Conservation (phyloP, 2,113 vertebrate genomes). For the Pseudopipra pipra region DNA sequence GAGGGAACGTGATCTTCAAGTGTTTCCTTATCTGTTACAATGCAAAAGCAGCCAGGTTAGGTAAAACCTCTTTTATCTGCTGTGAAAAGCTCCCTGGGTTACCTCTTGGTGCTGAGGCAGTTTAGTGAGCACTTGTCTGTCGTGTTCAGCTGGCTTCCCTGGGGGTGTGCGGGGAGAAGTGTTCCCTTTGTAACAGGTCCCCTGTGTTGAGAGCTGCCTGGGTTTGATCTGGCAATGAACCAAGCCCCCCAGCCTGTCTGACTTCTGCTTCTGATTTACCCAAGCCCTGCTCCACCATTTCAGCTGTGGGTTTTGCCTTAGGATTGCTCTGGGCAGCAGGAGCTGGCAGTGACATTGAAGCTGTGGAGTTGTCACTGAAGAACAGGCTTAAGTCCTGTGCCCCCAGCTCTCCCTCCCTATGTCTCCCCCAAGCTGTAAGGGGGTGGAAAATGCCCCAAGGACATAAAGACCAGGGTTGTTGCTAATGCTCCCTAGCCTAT, state of each 20-base stretch:
- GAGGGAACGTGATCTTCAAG: slow-evolving; percentile 54
- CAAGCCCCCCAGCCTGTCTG: background rate
- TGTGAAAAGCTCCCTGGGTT: background rate
- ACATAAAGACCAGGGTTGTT: background rate
- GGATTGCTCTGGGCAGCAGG: background rate
- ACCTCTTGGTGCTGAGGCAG: background rate
- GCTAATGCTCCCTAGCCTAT: background rate
- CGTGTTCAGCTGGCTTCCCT: background rate
- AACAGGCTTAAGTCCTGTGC: background rate
- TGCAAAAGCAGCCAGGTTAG: slow-evolving; percentile 19
- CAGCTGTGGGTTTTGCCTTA: background rate
- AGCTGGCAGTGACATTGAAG: background rate
- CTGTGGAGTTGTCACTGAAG: background rate
- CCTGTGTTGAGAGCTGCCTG: background rate
- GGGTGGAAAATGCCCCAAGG: background rate
- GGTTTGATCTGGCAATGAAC: background rate
- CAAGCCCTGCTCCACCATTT: background rate
- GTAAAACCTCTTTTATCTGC: slow-evolving; percentile 42
- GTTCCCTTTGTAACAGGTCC: background rate
- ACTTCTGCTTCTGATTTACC: background rate
- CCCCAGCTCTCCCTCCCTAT: background rate
- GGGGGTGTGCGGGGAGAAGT: background rate
- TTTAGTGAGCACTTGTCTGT: background rate
- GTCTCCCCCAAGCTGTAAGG: background rate
- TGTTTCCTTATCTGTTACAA: slow-evolving; percentile 62